Conservation (phyloP, 2,888 invertebrate genomes). For the Drosophila stalkeri region DNA sequence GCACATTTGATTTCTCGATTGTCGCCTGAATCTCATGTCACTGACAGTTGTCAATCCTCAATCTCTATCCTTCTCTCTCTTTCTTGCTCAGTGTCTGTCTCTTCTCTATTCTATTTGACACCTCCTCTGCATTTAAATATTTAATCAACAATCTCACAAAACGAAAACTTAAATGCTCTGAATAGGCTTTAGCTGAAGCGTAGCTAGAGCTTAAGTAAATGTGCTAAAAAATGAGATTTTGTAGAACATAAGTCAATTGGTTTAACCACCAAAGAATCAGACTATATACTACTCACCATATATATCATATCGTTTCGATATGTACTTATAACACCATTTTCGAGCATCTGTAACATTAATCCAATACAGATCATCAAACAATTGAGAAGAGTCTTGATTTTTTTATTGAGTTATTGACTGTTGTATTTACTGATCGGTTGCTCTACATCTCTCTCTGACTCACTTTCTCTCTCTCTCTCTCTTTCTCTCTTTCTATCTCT, state of each 20-base stretch:
- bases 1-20: slow-evolving; percentile 73
- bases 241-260: no score
- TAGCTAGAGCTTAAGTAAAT: no score
- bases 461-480: neutral
- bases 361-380: neutral
- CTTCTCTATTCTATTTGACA: slow-evolving; percentile 21
- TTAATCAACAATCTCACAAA: slow-evolving; percentile 39
- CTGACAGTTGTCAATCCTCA: slow-evolving; percentile 53
- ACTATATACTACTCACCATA: neutral
- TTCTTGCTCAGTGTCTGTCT: slow-evolving; percentile 20
- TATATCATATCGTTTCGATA: neutral
- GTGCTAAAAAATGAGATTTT: no score
- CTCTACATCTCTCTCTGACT: neutral
- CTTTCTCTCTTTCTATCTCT: no score
- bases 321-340: neutral
- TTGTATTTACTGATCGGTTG: neutral
- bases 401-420: neutral
- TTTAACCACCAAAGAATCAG: neutral
- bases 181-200: neutral
- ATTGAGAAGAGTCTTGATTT: neutral
- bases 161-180: neutral
- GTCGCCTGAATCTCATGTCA: slow-evolving; percentile 44
- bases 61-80: slow-evolving; percentile 20
- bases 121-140: slow-evolving; percentile 57
- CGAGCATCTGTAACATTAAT: neutral